phyloP scores from a whole-genome alignment of 2,888 invertebrate species.

The Scaptodrosophila latifasciaeformis region DNA sequence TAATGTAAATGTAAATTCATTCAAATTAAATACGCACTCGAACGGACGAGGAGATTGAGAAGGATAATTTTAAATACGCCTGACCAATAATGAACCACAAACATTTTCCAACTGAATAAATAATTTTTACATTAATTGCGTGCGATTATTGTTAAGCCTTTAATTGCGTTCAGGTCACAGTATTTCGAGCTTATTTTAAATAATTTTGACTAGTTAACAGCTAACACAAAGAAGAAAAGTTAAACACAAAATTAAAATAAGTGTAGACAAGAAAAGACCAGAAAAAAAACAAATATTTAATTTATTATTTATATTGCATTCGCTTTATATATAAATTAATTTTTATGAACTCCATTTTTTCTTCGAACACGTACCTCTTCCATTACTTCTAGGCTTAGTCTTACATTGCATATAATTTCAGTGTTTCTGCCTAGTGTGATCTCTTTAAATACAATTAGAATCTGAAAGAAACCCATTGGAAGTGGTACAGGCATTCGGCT shows the following conservation, averaged over 20 bases:
- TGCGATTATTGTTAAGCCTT: constrained; percentile 52
- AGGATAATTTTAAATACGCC: too few species aligned
- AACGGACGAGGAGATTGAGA: too few species aligned
- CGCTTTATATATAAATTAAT: background rate
- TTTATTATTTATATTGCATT: constrained; percentile 3
- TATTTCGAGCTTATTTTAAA: too few species aligned
- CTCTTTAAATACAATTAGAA: too few species aligned
- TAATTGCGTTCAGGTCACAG: constrained; percentile 48
- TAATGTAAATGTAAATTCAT: constrained; percentile 30
- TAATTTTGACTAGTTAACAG: too few species aligned
- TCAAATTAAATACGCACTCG: constrained; percentile 21
- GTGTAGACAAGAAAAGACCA: constrained; percentile 4
- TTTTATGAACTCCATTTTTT: background rate
- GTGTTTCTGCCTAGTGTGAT: too few species aligned
- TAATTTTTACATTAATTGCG: constrained; percentile 60
- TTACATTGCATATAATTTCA: too few species aligned
- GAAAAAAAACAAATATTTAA: background rate
- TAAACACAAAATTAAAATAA: too few species aligned
- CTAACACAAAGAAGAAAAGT: too few species aligned
- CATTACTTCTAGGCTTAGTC: too few species aligned
- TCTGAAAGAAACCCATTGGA: too few species aligned
- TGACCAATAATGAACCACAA: constrained; percentile 62
- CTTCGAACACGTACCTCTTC: background rate
- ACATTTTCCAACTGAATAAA: constrained; percentile 65
- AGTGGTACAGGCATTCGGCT: too few species aligned